Evolutionary conservation across 92 coral and sea anemone species (phyloP).

Genomic region (Palythoa grandiflora): DNA sequence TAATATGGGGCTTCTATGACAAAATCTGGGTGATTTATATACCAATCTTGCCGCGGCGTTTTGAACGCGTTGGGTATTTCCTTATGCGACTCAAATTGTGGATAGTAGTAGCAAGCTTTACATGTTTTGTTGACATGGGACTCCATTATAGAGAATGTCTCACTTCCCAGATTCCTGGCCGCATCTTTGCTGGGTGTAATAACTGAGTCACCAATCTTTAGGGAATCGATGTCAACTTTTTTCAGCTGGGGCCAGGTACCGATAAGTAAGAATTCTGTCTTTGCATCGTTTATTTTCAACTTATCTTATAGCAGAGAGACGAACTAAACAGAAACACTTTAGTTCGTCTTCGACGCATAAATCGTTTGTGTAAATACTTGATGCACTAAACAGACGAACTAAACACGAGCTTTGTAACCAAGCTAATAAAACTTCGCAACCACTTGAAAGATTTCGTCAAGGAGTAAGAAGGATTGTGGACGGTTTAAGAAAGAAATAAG

Average conservation of each 20-base stretch:
- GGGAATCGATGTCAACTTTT: conserved; percentile 13
- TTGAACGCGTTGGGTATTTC: conserved; percentile 3
- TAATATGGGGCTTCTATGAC: too few relatives aligned
- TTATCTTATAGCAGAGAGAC: neutral
- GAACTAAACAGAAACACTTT: neutral
- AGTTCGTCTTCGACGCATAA: neutral
- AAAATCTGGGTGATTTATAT: too few relatives aligned
- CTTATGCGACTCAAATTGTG: conserved; percentile 32
- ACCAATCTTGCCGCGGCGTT: too few relatives aligned
- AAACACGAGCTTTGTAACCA: neutral
- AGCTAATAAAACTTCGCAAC: conserved; percentile 3
- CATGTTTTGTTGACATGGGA: conserved; percentile 40
- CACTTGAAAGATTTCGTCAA: neutral
- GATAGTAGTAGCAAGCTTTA: conserved; percentile 23
- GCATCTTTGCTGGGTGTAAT: conserved; percentile 35
- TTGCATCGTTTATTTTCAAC: too few relatives aligned
- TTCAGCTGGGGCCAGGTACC: neutral
- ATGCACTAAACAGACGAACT: neutral
- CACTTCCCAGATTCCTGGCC: conserved; percentile 35
- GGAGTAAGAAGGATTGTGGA: neutral
- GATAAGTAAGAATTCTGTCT: neutral
- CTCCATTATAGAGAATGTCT: conserved; percentile 27
- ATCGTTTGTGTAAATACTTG: neutral
- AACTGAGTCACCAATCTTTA: conserved; percentile 27
- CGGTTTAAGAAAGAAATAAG: neutral